Percentiles rank a stretch among this genome's conserved stretches.
phyloP scores from a whole-genome alignment of 2,797 vertebrate species.

The Adelosebastes latens region DNA sequence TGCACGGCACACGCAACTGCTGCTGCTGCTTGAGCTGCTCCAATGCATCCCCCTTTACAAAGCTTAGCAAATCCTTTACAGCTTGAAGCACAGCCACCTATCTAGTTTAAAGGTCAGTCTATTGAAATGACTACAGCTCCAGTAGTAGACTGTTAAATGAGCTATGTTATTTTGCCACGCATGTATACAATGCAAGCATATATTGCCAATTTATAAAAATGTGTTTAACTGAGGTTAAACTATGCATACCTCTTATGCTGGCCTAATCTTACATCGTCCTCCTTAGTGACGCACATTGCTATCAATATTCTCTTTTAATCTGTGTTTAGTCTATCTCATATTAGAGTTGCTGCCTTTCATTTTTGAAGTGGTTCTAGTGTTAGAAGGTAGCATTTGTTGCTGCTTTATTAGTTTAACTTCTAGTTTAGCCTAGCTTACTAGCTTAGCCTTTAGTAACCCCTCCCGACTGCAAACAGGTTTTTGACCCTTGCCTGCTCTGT shows the following conservation, averaged over 20 bases:
- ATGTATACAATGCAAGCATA: not conserved
- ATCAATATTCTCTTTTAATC: not conserved
- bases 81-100: constrained; percentile 14
- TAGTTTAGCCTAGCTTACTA: not conserved
- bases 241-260: not conserved
- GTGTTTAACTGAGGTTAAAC: not conserved
- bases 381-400: not conserved
- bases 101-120: constrained; percentile 22
- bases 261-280: not conserved
- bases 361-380: not conserved
- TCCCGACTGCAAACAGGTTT: not conserved
- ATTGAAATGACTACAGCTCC: not conserved
- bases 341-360: not conserved
- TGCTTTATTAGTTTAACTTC: not conserved
- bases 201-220: not conserved
- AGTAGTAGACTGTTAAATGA: not conserved
- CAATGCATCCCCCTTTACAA: constrained; percentile 24
- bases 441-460: not conserved
- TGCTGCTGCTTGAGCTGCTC: constrained; percentile 25
- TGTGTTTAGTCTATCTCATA: not conserved
- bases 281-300: not conserved
- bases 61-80: constrained; percentile 26
- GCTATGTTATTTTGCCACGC: not conserved
- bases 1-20: constrained; percentile 50
- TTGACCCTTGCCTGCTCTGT: not conserved